Percentiles rank a stretch among this genome's conserved stretches.
Evolutionary conservation across 1,140 invertebrate genomes (phyloP).

Genomic region (Chironomus tepperi): DNA sequence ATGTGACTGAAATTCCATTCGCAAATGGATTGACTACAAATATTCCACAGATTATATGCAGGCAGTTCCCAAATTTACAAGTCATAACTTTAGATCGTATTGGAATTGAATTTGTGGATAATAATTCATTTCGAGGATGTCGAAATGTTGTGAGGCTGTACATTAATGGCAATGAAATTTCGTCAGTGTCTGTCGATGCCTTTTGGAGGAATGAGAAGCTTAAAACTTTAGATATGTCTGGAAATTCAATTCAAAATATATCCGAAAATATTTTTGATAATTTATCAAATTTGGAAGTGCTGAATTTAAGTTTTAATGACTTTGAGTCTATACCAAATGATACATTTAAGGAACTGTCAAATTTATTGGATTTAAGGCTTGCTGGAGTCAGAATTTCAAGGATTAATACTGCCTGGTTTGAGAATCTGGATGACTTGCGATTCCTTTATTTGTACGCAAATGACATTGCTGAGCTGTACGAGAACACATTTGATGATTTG

Average conservation of each 20-base stretch:
- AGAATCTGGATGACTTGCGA: not conserved
- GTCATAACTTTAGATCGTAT: not conserved
- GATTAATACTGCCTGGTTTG: not conserved
- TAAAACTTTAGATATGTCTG: not conserved
- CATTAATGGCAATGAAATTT: not conserved
- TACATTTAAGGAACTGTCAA: not conserved
- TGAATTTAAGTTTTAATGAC: not conserved
- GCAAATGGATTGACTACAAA: not conserved
- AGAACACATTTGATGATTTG: too few species aligned
- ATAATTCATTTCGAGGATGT: not conserved
- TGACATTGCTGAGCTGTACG: too few species aligned
- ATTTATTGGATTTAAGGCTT: not conserved
- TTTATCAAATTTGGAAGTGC: not conserved
- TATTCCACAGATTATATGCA: not conserved
- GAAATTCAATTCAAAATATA: not conserved
- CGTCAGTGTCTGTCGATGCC: not conserved
- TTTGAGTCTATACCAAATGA: not conserved
- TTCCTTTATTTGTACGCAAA: not conserved
- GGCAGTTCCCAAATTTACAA: not conserved
- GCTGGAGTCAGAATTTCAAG: not conserved
- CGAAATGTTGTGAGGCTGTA: not conserved
- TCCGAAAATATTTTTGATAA: not conserved
- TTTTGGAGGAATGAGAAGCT: not conserved
- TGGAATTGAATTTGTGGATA: not conserved
- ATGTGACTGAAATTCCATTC: not conserved